A percentile compares a stretch with the other conserved stretches of the same genome.
phyloP scores from a whole-genome alignment of 2,113 vertebrate genomes.

The Furnarius figulus region DNA sequence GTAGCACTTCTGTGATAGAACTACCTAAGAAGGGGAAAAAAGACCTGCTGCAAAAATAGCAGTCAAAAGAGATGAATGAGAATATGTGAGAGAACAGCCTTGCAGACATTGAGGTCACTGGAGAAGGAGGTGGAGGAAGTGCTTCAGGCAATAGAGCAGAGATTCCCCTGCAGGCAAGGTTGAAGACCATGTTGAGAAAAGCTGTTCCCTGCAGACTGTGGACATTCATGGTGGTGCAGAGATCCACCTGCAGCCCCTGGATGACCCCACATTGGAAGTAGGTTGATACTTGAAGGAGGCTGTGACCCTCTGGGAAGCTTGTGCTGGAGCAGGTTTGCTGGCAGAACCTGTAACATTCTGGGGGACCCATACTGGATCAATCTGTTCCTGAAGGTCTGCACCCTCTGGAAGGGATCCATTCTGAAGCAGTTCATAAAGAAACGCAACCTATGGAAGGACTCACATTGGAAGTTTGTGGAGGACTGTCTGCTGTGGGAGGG shows the following conservation, averaged over 20 bases:
- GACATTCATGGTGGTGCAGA: not conserved
- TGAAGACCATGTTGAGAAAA: not conserved
- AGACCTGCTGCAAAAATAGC: not conserved
- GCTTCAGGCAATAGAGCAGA: accelerated
- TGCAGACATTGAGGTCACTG: not conserved
- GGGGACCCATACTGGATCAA: not conserved
- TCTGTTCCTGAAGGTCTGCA: not conserved
- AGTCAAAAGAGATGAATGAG: not conserved
- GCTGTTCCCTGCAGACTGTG: not conserved
- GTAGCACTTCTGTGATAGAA: not conserved
- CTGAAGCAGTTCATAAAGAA: not conserved
- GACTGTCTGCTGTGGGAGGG: not conserved
- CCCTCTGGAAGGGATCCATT: no score
- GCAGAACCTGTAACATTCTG: accelerated
- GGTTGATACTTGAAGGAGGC: not conserved
- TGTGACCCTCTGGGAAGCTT: not conserved
- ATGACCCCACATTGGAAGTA: not conserved
- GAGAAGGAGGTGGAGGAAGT: not conserved
- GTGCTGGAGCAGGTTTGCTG: not conserved
- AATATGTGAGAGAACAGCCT: not conserved
- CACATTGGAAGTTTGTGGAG: not conserved
- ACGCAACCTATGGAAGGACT: not conserved
- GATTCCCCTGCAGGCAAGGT: accelerated
- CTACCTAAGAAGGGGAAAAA: not conserved
- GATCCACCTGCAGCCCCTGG: not conserved